A percentile compares a stretch with the other conserved stretches of the same genome.
phyloP scores from a whole-genome alignment of 2,888 invertebrate genomes.

The Dicyrtomina minuta region DNA sequence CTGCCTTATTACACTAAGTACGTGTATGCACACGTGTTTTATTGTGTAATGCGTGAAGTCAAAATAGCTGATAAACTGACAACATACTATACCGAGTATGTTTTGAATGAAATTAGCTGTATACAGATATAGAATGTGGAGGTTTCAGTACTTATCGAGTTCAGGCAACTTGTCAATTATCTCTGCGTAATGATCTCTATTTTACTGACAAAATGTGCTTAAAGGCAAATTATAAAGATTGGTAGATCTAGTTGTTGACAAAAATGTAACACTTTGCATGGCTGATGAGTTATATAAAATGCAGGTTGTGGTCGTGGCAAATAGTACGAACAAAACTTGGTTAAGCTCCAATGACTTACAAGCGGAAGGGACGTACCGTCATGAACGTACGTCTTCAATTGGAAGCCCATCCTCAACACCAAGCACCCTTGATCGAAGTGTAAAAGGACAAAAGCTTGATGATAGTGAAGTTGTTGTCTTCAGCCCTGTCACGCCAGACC shows the following conservation, averaged over 20 bases:
- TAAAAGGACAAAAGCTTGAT: conserved; percentile 70
- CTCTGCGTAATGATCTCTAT: too few relatives aligned
- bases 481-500: conserved; percentile 60
- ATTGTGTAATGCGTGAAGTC: too few relatives aligned
- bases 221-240: background rate
- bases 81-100: too few relatives aligned
- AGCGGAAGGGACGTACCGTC: conserved; percentile 36
- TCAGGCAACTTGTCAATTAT: too few relatives aligned
- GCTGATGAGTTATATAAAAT: background rate
- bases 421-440: conserved; percentile 53
- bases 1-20: too few relatives aligned
- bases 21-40: too few relatives aligned
- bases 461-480: conserved; percentile 84
- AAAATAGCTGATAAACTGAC: too few relatives aligned
- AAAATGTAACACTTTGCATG: conserved; percentile 12
- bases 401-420: conserved; percentile 43
- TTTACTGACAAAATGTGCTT: too few relatives aligned
- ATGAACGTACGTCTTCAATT: conserved; percentile 21
- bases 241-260: background rate
- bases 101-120: too few relatives aligned
- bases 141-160: too few relatives aligned
- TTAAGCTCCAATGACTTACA: conserved; percentile 56
- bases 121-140: too few relatives aligned
- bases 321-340: conserved; percentile 72
- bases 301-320: conserved; percentile 74